Percentiles rank a stretch among this genome's conserved stretches.
Conservation (phyloP, 2,888 invertebrate genomes). For the Dinocampus coccinellae region DNA sequence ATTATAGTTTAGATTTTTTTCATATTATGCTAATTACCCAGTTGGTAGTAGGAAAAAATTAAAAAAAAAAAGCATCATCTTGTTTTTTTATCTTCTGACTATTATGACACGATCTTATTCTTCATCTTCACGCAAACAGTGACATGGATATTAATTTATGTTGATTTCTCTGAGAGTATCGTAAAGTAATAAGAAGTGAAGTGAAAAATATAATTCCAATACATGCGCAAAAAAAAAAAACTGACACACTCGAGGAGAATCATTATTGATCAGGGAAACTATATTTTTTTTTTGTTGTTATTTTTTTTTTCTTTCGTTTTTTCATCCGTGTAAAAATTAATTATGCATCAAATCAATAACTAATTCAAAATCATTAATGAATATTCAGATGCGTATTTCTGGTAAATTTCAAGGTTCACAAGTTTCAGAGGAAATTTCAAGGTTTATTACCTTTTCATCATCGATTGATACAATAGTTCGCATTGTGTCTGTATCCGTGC, state of each 20-base stretch:
- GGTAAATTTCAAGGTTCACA: slow-evolving; percentile 22
- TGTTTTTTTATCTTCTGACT: slow-evolving; percentile 22
- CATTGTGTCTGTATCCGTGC: slow-evolving; percentile 66
- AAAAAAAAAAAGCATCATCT: no score
- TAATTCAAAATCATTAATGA: slow-evolving; percentile 5
- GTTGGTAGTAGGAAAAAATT: no score
- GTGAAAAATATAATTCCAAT: slow-evolving; percentile 9
- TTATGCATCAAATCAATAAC: slow-evolving; percentile 17
- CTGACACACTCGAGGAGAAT: not conserved
- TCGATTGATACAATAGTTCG: slow-evolving; percentile 65
- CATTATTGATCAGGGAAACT: not conserved
- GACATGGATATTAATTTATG: slow-evolving; percentile 39
- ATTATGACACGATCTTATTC: slow-evolving; percentile 22
- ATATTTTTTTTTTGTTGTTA: slow-evolving; percentile 21
- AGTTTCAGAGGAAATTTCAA: slow-evolving; percentile 19
- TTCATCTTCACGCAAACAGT: slow-evolving; percentile 20
- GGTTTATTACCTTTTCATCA: slow-evolving; percentile 63
- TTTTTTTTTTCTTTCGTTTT: no score
- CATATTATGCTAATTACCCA: not conserved
- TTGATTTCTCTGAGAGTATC: slow-evolving; percentile 29
- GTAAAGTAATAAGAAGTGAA: slow-evolving; percentile 27
- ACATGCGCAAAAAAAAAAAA: not conserved
- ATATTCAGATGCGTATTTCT: slow-evolving; percentile 1
- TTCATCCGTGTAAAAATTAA: slow-evolving; percentile 25
- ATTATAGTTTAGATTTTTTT: not conserved